phyloP scores from a whole-genome alignment of 2,797 vertebrate genomes.

The Rhadinocentrus ornatus region DNA sequence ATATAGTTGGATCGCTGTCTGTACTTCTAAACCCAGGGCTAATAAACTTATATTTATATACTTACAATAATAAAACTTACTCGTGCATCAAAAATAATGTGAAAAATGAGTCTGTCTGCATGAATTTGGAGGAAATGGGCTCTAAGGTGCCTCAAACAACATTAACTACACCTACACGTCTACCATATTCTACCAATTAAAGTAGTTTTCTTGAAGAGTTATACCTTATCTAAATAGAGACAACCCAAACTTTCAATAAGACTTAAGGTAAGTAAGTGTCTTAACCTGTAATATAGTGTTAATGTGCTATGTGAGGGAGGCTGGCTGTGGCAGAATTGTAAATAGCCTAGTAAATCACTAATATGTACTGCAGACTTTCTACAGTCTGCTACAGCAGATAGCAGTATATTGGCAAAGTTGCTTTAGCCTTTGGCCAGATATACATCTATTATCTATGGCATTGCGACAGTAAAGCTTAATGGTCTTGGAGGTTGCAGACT shows the following conservation, averaged over 20 bases:
- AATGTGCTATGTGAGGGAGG: slow-evolving; percentile 62
- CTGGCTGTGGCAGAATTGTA: slow-evolving; percentile 59
- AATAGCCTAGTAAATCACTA: slow-evolving; percentile 77
- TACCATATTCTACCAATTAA: background rate
- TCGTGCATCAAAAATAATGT: background rate
- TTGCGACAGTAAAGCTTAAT: slow-evolving; percentile 60
- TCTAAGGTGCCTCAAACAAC: slow-evolving; percentile 19
- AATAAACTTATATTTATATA: background rate
- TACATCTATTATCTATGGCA: slow-evolving; percentile 69
- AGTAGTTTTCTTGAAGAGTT: slow-evolving; percentile 44
- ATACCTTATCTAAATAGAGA: slow-evolving; percentile 54
- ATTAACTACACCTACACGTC: slow-evolving; percentile 25
- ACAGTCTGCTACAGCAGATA: slow-evolving; percentile 68
- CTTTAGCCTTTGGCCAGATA: slow-evolving; percentile 67
- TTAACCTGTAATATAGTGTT: slow-evolving; percentile 66
- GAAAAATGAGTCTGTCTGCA: background rate
- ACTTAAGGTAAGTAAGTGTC: slow-evolving; percentile 65
- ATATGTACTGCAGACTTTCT: slow-evolving; percentile 64
- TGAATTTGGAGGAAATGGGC: slow-evolving; percentile 2
- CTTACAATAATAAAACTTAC: background rate
- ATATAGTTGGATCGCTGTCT: slow-evolving; percentile 1
- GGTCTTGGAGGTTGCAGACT: slow-evolving; percentile 58
- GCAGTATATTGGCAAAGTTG: slow-evolving; percentile 58
- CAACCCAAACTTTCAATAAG: slow-evolving; percentile 62
- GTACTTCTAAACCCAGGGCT: background rate